phyloP scores from a whole-genome alignment of 2,113 vertebrate genomes.

The Silurus glanis region DNA sequence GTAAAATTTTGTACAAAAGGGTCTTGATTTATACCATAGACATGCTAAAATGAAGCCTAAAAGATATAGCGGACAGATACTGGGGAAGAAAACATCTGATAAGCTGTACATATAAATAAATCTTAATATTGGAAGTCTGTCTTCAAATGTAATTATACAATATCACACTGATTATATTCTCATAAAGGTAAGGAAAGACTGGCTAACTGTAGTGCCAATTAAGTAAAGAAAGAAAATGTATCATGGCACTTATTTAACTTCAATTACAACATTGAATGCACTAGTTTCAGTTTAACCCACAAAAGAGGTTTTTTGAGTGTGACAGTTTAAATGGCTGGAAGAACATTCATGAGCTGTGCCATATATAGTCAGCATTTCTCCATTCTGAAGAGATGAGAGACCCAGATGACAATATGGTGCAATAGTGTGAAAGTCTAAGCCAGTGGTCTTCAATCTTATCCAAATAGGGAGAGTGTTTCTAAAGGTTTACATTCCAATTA shows the following conservation, averaged over 20 bases:
- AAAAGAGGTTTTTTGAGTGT: conserved; percentile 2
- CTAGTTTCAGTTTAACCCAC: background rate
- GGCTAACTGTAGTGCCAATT: background rate
- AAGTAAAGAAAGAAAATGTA: background rate
- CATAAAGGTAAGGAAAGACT: background rate
- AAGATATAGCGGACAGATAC: background rate
- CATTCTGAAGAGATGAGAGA: conserved; percentile 41
- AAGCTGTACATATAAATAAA: background rate
- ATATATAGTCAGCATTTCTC: conserved; percentile 6
- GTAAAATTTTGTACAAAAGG: no score
- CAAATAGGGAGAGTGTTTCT: background rate
- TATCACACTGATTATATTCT: background rate
- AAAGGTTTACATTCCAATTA: background rate
- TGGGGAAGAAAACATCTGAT: background rate
- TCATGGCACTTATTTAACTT: background rate
- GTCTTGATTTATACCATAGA: background rate
- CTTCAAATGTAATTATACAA: background rate
- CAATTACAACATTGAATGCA: background rate
- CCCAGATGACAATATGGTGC: conserved; percentile 35
- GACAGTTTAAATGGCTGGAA: conserved; percentile 21
- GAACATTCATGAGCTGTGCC: background rate
- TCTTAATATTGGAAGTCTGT: background rate
- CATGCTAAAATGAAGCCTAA: background rate
- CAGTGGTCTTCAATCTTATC: background rate
- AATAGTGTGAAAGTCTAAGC: conserved; percentile 35